A percentile compares a stretch with the other conserved stretches of the same genome.
Evolutionary conservation across 2,888 invertebrate genomes (phyloP).

Genomic region (Pegoplata infirma): DNA sequence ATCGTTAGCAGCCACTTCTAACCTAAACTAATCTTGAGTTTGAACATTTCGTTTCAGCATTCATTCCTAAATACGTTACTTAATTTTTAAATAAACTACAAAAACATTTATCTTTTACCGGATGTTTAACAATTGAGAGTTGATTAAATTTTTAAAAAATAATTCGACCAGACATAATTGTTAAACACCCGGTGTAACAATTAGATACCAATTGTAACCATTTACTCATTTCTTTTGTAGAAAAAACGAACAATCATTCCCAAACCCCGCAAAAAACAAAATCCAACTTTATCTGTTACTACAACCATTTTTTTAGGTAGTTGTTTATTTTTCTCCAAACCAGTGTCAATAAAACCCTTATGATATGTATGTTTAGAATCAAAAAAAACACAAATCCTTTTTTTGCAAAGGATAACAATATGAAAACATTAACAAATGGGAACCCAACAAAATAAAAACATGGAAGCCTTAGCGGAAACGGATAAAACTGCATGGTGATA

Average conservation of each 20-base stretch:
- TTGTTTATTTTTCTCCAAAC: slow-evolving; percentile 36
- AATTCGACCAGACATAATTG: slow-evolving; percentile 55
- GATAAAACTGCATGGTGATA: slow-evolving; percentile 26
- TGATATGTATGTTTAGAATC: slow-evolving; percentile 40
- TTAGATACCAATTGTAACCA: slow-evolving; percentile 46
- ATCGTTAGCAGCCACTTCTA: too few species aligned
- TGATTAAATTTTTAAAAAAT: slow-evolving; percentile 59
- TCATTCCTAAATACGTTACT: too few species aligned
- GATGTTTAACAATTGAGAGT: slow-evolving; percentile 47
- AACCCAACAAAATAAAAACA: neutral
- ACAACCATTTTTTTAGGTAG: neutral
- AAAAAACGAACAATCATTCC: slow-evolving; percentile 5
- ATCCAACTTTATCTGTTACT: slow-evolving; percentile 33
- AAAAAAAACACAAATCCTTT: slow-evolving; percentile 24
- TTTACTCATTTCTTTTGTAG: neutral
- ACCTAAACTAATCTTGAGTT: too few species aligned
- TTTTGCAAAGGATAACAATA: slow-evolving; percentile 46
- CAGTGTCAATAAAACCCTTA: slow-evolving; percentile 59
- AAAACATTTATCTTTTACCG: slow-evolving; percentile 37
- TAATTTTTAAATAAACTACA: too few species aligned
- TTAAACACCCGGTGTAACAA: slow-evolving; percentile 55
- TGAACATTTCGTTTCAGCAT: too few species aligned
- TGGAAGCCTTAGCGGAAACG: slow-evolving; percentile 44
- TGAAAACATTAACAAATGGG: slow-evolving; percentile 44
- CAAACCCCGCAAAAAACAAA: too few species aligned